A percentile compares a stretch with the other conserved stretches of the same genome.
Conservation (phyloP, 2,113 vertebrate genomes). For the Chloropsis hardwickii region DNA sequence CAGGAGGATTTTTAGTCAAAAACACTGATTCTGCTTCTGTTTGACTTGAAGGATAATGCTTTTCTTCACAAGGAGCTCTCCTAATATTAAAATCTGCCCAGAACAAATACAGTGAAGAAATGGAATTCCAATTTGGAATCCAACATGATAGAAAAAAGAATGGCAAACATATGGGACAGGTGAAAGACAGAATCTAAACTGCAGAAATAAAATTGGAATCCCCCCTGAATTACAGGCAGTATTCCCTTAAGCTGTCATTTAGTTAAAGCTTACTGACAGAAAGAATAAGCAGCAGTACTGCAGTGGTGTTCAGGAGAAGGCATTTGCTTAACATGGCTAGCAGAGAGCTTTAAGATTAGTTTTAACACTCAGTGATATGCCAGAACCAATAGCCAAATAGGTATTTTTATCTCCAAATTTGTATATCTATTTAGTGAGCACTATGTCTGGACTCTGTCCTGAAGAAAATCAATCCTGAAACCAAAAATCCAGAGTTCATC, state of each 20-base stretch:
- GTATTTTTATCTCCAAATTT: background rate
- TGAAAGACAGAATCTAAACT: background rate
- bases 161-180: background rate
- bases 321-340: background rate
- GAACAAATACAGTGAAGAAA: background rate
- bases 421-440: background rate
- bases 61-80: background rate
- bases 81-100: background rate
- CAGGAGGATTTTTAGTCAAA: background rate
- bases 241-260: background rate
- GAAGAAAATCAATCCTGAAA: constrained; percentile 1
- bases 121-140: background rate
- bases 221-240: background rate
- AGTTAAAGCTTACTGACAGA: background rate
- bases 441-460: background rate
- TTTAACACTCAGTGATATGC: background rate
- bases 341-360: background rate
- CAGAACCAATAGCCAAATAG: background rate
- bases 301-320: background rate
- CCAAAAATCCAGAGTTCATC: background rate
- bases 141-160: background rate
- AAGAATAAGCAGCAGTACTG: background rate
- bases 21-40: background rate
- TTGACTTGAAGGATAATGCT: background rate
- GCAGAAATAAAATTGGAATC: background rate